phyloP scores from a whole-genome alignment of 2,888 invertebrate genomes.

The Chrysina gloriosa region DNA sequence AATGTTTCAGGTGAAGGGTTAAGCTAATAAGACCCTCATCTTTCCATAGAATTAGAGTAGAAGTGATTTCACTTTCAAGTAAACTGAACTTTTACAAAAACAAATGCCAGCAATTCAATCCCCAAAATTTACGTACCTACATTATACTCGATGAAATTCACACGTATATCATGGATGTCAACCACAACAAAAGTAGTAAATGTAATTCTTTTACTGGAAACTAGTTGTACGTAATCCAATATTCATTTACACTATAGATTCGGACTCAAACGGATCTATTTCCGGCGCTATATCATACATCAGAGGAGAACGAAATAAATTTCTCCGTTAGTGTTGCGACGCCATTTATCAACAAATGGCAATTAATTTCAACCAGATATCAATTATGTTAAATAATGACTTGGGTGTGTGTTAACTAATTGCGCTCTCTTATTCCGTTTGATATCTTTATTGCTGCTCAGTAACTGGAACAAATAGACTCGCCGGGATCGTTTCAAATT shows the following conservation, averaged over 20 bases:
- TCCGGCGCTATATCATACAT: neutral
- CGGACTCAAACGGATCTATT: neutral
- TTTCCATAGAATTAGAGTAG: too few species aligned
- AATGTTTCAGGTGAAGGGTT: too few species aligned
- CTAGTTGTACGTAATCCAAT: neutral
- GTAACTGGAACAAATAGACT: conserved; percentile 12
- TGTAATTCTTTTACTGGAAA: neutral
- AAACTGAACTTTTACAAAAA: too few species aligned
- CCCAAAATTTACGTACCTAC: too few species aligned
- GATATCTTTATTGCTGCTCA: conserved; percentile 27
- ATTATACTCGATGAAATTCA: too few species aligned
- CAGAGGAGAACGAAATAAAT: conserved; percentile 3
- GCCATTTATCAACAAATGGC: conserved; percentile 7
- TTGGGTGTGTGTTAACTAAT: conserved; percentile 14
- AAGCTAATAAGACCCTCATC: too few species aligned
- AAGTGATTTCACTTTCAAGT: too few species aligned
- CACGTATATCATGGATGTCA: too few species aligned
- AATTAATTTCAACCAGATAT: conserved; percentile 15
- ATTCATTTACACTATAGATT: neutral
- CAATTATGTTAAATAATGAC: conserved; percentile 25
- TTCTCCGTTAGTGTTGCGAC: neutral
- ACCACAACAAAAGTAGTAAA: too few species aligned
- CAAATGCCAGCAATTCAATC: too few species aligned
- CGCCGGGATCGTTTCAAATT: neutral
- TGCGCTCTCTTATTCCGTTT: conserved; percentile 13